Conservation (phyloP, 2,113 vertebrate genomes). For the Caretta caretta region DNA sequence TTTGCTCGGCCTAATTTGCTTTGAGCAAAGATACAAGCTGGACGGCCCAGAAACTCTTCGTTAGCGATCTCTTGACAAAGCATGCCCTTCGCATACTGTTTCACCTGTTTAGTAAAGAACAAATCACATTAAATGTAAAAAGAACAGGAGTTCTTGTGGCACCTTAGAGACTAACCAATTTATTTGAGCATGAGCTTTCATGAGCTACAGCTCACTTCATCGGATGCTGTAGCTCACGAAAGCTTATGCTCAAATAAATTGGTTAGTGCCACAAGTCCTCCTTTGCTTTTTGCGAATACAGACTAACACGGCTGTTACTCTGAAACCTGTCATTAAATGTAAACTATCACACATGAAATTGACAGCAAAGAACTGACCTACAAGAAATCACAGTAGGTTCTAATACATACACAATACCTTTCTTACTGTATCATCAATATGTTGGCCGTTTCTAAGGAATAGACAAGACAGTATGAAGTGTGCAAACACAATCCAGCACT, state of each 20-base stretch:
- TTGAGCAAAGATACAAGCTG: not conserved
- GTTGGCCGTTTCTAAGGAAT: not conserved
- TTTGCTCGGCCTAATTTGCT: not conserved
- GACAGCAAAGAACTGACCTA: not conserved
- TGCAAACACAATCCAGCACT: not conserved
- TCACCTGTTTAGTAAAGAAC: not conserved
- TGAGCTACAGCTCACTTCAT: too few species aligned
- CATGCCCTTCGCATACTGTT: not conserved
- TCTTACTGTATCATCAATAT: not conserved
- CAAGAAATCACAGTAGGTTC: not conserved
- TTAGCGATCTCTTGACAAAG: slow-evolving; percentile 16
- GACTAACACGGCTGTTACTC: too few species aligned
- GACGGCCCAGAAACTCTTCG: not conserved
- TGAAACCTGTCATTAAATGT: not conserved
- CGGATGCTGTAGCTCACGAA: too few species aligned
- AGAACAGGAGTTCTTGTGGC: too few species aligned
- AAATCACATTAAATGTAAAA: not conserved
- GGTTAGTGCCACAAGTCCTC: too few species aligned
- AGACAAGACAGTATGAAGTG: not conserved
- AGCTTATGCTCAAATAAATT: too few species aligned
- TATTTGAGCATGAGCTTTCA: too few species aligned
- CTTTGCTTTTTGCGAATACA: too few species aligned
- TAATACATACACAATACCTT: not conserved
- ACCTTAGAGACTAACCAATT: too few species aligned
- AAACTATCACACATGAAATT: not conserved